These are phyloP conservation scores for Arbacia lixula DNA, from an alignment of 53 echinoderm and acorn worm species.

Conservation along the genomic window DNA sequence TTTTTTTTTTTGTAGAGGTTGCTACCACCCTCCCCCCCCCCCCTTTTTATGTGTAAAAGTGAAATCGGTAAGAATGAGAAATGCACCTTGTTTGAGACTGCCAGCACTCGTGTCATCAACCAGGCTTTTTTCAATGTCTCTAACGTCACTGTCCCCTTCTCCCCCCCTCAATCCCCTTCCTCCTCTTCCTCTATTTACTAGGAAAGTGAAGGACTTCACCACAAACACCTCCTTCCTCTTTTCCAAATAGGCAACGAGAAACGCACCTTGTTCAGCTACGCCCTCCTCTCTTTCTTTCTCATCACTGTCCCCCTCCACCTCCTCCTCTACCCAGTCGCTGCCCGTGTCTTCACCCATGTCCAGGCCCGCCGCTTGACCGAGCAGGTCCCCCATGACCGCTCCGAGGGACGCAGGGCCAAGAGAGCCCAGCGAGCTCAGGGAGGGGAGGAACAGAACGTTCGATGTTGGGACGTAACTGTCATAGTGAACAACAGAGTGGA, in stretches of 20 bases:
- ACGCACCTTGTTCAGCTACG: background rate
- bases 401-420: conserved; percentile 49
- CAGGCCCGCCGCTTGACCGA: conserved; percentile 19
- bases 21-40: too few species aligned
- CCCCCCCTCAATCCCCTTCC: too few species aligned
- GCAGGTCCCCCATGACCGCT: conserved; percentile 44
- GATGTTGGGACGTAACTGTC: conserved; percentile 42
- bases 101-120: too few species aligned
- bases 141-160: too few species aligned
- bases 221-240: background rate
- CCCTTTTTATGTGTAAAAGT: too few species aligned
- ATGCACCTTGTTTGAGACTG: too few species aligned
- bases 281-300: conserved; percentile 5
- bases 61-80: too few species aligned
- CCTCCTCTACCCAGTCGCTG: conserved; percentile 4
- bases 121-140: too few species aligned
- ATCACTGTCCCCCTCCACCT: background rate
- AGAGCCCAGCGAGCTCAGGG: conserved; percentile 46
- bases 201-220: background rate
- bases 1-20: too few species aligned
- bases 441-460: conserved; percentile 59
- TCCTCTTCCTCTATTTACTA: too few species aligned
- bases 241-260: too few species aligned
- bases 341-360: conserved; percentile 26
- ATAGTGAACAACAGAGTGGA: too few species aligned